These are phyloP conservation scores for Myotis findleyi DNA, from an alignment of 2,797 vertebrate species.

Conservation along the genomic window DNA sequence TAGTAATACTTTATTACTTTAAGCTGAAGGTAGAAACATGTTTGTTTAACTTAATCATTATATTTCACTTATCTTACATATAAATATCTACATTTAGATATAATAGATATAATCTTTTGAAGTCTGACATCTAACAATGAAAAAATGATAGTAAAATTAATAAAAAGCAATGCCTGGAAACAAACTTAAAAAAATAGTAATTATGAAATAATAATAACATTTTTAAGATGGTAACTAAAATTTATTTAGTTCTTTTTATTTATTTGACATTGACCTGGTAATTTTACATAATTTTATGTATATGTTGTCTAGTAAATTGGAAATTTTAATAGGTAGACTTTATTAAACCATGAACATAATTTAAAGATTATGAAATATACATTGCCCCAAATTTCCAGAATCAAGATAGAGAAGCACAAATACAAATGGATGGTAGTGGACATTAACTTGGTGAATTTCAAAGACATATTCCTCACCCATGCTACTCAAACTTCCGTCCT, in stretches of 20 bases:
- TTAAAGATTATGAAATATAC: background rate
- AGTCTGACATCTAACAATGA: background rate
- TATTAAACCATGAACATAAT: background rate
- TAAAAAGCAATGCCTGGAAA: background rate
- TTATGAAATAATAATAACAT: background rate
- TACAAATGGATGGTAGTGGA: background rate
- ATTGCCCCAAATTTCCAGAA: background rate
- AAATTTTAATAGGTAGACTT: background rate
- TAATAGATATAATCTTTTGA: background rate
- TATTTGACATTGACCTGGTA: background rate
- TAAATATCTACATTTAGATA: background rate
- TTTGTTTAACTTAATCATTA: background rate
- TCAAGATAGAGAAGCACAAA: background rate
- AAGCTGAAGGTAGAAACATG: background rate
- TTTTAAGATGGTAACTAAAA: background rate
- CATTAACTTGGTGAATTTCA: background rate
- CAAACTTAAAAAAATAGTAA: background rate
- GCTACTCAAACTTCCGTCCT: background rate
- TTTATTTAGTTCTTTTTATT: background rate
- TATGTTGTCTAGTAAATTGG: background rate
- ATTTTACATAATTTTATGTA: background rate
- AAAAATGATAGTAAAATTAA: background rate
- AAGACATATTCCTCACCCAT: background rate
- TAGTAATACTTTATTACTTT: background rate
- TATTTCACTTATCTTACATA: background rate